Conservation (phyloP, 2,113 vertebrate species). For the Ranitomeya imitator region DNA sequence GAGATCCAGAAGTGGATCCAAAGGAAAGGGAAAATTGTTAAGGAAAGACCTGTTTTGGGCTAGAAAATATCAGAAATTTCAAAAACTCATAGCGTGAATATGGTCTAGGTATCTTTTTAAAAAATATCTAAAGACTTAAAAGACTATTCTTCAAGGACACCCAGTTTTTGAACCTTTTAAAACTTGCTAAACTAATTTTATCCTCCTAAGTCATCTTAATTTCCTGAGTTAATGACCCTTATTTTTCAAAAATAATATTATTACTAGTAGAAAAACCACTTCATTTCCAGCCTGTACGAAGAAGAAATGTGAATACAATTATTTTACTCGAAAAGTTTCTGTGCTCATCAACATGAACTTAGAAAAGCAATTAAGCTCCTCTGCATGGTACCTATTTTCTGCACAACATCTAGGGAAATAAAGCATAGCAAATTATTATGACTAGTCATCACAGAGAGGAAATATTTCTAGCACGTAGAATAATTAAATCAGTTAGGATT, state of each 20-base stretch:
- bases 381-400: slow-evolving; percentile 27
- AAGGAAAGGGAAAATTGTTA: too few species aligned
- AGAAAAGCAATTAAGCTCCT: slow-evolving; percentile 41
- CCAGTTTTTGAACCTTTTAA: neutral
- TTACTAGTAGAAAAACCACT: neutral
- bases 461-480: neutral
- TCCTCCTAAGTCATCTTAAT: neutral
- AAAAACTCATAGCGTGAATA: too few species aligned
- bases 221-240: neutral
- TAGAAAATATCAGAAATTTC: too few species aligned
- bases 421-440: slow-evolving; percentile 28
- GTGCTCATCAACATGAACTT: slow-evolving; percentile 26
- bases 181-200: neutral
- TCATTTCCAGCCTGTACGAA: neutral
- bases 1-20: too few species aligned
- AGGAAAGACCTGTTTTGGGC: too few species aligned
- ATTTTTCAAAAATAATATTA: slow-evolving; percentile 11
- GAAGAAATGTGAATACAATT: slow-evolving; percentile 22
- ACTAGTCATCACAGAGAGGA: slow-evolving; percentile 8
- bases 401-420: slow-evolving; percentile 35
- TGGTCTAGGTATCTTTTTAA: too few species aligned
- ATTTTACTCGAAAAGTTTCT: slow-evolving; percentile 8
- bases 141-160: neutral
- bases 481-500: slow-evolving; percentile 3
- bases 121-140: neutral